Percentiles rank a stretch among this genome's conserved stretches.
phyloP scores from a whole-genome alignment of 1,140 invertebrate species.

The Pantala flavescens region DNA sequence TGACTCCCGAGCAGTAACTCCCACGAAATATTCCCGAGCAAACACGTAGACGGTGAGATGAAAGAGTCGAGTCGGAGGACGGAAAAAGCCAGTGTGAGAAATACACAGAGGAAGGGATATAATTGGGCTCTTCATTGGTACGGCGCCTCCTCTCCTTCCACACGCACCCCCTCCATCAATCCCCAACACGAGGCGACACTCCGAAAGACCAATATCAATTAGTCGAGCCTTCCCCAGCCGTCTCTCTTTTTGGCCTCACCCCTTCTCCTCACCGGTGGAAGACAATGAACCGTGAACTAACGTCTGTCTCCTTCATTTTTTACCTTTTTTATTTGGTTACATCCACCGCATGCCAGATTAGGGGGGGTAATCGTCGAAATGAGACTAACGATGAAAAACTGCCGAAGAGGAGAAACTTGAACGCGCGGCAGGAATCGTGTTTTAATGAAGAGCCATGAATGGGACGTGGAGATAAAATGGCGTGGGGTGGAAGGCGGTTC shows the following conservation, averaged over 20 bases:
- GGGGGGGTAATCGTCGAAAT: background rate
- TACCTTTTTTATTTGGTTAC: background rate
- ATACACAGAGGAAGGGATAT: background rate
- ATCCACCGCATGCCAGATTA: background rate
- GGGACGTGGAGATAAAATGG: too few relatives aligned
- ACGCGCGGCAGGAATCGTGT: too few relatives aligned
- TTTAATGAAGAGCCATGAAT: too few relatives aligned
- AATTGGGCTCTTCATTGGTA: background rate
- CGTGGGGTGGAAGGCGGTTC: too few relatives aligned
- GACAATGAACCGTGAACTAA: background rate
- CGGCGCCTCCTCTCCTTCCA: too few relatives aligned
- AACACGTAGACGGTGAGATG: background rate
- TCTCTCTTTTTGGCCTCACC: background rate
- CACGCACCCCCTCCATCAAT: background rate
- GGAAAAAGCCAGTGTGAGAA: background rate
- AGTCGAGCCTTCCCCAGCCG: background rate
- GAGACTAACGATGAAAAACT: background rate
- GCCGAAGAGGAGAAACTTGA: background rate
- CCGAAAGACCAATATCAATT: background rate
- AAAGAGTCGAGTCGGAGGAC: background rate
- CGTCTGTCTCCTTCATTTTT: background rate
- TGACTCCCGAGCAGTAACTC: too few relatives aligned
- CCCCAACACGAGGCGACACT: background rate
- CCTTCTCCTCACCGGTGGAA: background rate
- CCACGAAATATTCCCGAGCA: background rate